A percentile compares a stretch with the other conserved stretches of the same genome.
phyloP scores from a whole-genome alignment of 2,113 vertebrate genomes.

The Gymnocephalus cernua region DNA sequence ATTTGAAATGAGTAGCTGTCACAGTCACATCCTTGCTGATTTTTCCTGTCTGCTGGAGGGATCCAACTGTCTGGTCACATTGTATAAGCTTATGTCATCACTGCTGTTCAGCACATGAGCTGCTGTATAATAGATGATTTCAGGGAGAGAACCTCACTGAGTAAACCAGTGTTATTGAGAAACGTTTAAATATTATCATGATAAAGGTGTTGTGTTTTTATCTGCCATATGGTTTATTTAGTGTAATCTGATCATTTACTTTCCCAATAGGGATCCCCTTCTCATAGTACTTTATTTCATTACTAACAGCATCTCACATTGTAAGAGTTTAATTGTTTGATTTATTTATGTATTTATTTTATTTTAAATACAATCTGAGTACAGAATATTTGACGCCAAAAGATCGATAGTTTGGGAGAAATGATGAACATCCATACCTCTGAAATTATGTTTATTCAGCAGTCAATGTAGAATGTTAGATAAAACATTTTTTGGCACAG shows the following conservation, averaged over 20 bases:
- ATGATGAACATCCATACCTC: constrained; percentile 63
- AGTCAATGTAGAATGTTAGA: constrained; percentile 80
- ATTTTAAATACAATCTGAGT: constrained; percentile 54
- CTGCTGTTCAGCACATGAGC: constrained; percentile 17
- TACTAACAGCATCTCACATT: constrained; percentile 10
- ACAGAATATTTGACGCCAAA: constrained; percentile 38
- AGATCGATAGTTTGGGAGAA: constrained; percentile 29
- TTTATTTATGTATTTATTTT: constrained; percentile 9
- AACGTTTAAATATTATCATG: constrained; percentile 12
- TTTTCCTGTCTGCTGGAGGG: not conserved
- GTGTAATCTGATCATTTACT: constrained; percentile 23
- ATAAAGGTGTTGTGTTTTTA: constrained; percentile 26
- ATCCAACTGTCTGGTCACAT: constrained; percentile 23
- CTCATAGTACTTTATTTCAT: not conserved
- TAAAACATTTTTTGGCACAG: constrained; percentile 87
- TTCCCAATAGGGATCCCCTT: not conserved
- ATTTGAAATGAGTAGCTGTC: constrained; percentile 10
- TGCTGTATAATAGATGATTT: constrained; percentile 40
- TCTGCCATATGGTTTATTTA: constrained; percentile 36
- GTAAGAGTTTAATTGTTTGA: constrained; percentile 22
- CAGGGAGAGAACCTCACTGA: not conserved
- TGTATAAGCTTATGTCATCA: constrained; percentile 17
- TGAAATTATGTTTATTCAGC: constrained; percentile 85
- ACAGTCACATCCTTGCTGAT: not conserved
- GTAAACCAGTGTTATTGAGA: not conserved